Evolutionary conservation across 2,797 vertebrate genomes (phyloP).

Genomic region (Esox lucius): DNA sequence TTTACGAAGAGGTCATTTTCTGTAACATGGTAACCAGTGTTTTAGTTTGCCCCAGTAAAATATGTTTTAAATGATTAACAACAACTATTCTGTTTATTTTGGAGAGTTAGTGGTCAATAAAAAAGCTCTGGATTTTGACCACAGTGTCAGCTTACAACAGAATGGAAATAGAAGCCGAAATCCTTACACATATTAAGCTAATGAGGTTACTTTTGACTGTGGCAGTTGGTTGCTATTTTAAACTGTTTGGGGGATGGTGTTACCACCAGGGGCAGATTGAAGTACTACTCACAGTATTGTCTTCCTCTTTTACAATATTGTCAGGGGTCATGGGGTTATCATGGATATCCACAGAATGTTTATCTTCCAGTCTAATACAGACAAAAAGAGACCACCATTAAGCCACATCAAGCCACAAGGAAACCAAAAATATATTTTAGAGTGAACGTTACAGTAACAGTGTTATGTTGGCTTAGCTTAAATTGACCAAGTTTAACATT

Average conservation of each 20-base stretch:
- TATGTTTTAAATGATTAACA: neutral
- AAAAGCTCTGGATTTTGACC: neutral
- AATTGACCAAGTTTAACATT: neutral
- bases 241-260: neutral
- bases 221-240: neutral
- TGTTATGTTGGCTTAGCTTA: neutral
- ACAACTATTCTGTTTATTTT: neutral
- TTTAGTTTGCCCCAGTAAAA: neutral
- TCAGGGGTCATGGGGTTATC: slow-evolving; percentile 83
- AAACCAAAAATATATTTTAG: neutral
- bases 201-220: neutral
- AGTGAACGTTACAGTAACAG: neutral
- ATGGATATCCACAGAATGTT: slow-evolving; percentile 86
- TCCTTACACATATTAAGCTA: neutral
- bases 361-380: slow-evolving; percentile 86
- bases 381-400: slow-evolving; percentile 3
- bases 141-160: neutral
- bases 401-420: neutral
- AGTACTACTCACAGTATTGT: slow-evolving; percentile 55
- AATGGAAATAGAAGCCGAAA: neutral
- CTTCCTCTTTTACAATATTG: slow-evolving; percentile 79
- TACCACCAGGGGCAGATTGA: slow-evolving; percentile 34
- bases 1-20: neutral
- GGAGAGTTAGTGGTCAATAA: neutral
- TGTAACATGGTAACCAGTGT: neutral